Evolutionary conservation across 2,113 vertebrate genomes (phyloP), one percentile per base, ranked within the genome.

Genomic region (Burhinus bistriatus): DNA sequence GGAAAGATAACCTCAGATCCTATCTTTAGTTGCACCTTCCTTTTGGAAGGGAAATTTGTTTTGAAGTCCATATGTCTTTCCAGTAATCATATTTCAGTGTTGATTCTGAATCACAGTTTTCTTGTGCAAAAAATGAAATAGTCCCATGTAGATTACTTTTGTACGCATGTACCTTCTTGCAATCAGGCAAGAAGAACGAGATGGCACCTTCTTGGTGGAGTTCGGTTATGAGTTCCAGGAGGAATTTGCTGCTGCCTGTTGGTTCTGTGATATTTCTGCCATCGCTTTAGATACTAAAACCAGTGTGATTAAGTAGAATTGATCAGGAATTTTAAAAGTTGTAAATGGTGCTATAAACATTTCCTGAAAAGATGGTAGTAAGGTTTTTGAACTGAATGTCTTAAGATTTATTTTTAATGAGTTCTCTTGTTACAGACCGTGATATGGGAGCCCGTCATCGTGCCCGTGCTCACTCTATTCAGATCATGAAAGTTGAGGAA

Each of bases 401-500:
- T 12, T 8, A 19, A 17, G n/a, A 9, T 45, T 9, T 4, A 6
- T 86, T 83, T 64, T 38, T 36, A 66, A 93, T 22, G 73, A 71
- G 15, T 65, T 54, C 9, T 83, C 17, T 64, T 64, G 49, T 79
- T 87, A 3, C 94, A 99, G 99, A 99, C 93, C 99, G 99, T 1
- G 99, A 99, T 49, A 99, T 99, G 99, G 99, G 99, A 20, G 99
- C 99, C 92, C 98, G 99, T 77, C 99, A 99, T 69, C 99, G 99
- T 5, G 99, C 99, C 61, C 99, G 99, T 3, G 99, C 99, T 77
- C 99, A 99, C 93, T 98, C 99, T 23, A 99, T 99, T 97, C 99
- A 99, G 98, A 99, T 99, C 96, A 99, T 99, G 99, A 99, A 99
- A 95, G 99, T 99, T 16, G 99, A 99, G 94, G 98, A 99, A 71